Base-by-base conservation (phyloP, 2,113 vertebrate genomes). In the Ochotona curzoniae region DNA sequence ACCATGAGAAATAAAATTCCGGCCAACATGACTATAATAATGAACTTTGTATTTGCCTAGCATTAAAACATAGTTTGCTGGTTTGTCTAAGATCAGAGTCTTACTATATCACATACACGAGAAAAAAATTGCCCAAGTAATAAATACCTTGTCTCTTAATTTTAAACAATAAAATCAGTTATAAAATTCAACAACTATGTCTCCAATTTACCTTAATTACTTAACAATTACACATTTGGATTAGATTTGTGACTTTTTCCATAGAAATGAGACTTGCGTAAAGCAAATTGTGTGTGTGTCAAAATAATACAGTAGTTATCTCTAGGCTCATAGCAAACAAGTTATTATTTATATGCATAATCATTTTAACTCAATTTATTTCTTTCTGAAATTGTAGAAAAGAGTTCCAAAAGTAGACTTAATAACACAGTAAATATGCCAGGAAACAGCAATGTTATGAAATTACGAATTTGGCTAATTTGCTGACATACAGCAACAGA, bases 191-290 rank as follows among this genome's bases (percentile, higher is more conserved):
- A 81, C 21, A 30, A 0, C 2, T 76, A 11, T 85, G 17, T 91
- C 80, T 63, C 69, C 51, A 74, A 35, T 73, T 8, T 51, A 38
- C 4, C 2, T 87, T 83, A 75, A 49, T 63, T 2, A 91, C 80
- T 93, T 1, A 83, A 60, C 73, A 49, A 51, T 82, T 90, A 13
- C 28, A 54, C 25, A 70, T 75, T 87, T 86, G 93, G 17, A 87
- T 63, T 90, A 73, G 12, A 78, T 26, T 32, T 67, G 3, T 35
- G 26, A 64, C 49, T 85, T 73, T 71, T 21, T 71, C 47, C 12
- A 47, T 57, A 61, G 10, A 88, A 74, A 4, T 35, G 26, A 54
- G 15, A 38, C 20, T 85, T 61, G 17, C n/a, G 82, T 23, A 70
- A 80, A 74, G 84, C 8, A 91, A 82, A 75, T 70, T 49, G n/a